A percentile compares a stretch with the other conserved stretches of the same genome.
Conservation (phyloP, 1,140 invertebrate species). For the Eumaeus atala region DNA sequence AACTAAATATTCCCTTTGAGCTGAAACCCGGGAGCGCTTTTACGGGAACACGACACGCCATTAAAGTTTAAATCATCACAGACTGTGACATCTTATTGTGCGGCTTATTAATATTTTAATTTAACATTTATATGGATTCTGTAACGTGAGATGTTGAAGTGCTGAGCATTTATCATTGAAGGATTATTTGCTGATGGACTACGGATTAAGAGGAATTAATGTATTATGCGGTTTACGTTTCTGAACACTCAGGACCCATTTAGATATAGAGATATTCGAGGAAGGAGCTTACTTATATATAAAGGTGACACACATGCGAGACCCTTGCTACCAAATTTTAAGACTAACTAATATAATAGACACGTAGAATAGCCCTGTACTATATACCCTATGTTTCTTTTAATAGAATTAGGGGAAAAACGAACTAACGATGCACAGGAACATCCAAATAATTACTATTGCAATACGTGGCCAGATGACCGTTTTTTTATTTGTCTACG, state of each 20-base stretch:
- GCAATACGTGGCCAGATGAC: too few relatives aligned
- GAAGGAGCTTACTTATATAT: background rate
- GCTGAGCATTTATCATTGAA: background rate
- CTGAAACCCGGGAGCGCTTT: background rate
- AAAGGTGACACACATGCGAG: too few relatives aligned
- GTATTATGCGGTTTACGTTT: background rate
- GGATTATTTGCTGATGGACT: background rate
- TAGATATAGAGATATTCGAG: background rate
- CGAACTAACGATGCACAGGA: too few relatives aligned
- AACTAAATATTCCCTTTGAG: constrained; percentile 8
- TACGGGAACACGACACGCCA: background rate
- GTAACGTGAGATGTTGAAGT: background rate
- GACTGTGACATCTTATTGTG: constrained; percentile 1
- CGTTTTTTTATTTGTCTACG: too few relatives aligned
- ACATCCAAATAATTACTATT: too few relatives aligned
- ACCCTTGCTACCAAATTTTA: too few relatives aligned
- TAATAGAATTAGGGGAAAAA: too few relatives aligned
- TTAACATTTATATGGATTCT: background rate
- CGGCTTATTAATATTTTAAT: constrained; percentile 1
- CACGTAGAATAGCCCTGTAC: too few relatives aligned
- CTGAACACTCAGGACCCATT: background rate
- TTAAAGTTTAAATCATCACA: constrained; percentile 3
- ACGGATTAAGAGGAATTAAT: background rate
- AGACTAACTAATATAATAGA: too few relatives aligned
- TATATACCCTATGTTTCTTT: too few relatives aligned